phyloP scores from a whole-genome alignment of 2,888 invertebrate genomes.

The Eilema caniola region DNA sequence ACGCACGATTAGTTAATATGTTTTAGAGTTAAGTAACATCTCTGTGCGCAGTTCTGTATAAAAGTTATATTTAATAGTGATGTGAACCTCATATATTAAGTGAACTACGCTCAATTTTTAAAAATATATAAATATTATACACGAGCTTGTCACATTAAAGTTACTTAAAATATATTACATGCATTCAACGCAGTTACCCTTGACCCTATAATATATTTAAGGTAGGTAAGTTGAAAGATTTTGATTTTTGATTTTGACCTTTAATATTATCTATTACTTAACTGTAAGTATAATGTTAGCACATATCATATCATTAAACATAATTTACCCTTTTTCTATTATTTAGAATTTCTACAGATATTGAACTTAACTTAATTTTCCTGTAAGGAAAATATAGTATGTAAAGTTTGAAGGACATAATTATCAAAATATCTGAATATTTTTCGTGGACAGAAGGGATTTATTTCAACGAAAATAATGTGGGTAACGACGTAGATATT shows the following conservation, averaged over 20 bases:
- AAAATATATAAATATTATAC: conserved; percentile 29
- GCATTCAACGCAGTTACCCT: conserved; percentile 63
- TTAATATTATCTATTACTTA: neutral
- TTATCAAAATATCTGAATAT: neutral
- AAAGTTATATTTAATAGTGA: conserved; percentile 64
- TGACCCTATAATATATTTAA: conserved; percentile 55
- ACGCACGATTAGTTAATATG: conserved; percentile 59
- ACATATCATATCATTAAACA: neutral
- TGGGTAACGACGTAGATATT: neutral
- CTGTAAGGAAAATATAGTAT: neutral
- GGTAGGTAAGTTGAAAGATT: conserved; percentile 68
- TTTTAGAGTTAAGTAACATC: conserved; percentile 56
- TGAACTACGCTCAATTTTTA: conserved; percentile 42
- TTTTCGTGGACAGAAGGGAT: neutral
- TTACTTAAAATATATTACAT: conserved; percentile 70
- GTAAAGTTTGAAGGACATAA: neutral
- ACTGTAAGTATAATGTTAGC: neutral
- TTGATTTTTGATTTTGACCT: no score
- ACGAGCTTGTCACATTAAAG: conserved; percentile 61
- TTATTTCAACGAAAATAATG: neutral
- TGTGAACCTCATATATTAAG: conserved; percentile 60
- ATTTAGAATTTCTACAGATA: neutral
- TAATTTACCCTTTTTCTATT: neutral
- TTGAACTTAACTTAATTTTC: neutral
- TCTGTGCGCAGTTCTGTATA: conserved; percentile 50